Evolutionary conservation across 2,888 invertebrate species (phyloP).

Genomic region (Julus scandinavius): DNA sequence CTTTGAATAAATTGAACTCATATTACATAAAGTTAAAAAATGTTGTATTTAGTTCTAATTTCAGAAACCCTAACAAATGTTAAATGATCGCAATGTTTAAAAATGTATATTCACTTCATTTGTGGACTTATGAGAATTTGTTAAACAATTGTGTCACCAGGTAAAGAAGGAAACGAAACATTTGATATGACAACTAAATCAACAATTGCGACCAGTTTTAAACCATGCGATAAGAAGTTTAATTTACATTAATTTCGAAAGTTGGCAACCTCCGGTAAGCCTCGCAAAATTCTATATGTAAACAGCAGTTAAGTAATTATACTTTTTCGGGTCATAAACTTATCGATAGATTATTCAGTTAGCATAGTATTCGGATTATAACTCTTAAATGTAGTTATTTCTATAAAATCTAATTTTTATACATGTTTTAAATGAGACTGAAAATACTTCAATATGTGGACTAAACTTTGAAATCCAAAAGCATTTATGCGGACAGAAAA

Average conservation of each 20-base stretch:
- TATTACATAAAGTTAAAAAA: too few species aligned
- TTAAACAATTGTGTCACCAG: not conserved
- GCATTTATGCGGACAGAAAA: not conserved
- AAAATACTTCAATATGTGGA: not conserved
- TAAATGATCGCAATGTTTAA: not conserved
- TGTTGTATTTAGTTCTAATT: too few species aligned
- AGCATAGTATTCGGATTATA: not conserved
- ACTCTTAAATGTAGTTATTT: not conserved
- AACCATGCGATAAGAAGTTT: not conserved
- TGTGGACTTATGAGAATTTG: not conserved
- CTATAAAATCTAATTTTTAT: not conserved
- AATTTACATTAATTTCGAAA: conserved; percentile 30
- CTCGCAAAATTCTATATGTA: not conserved
- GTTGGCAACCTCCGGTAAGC: not conserved
- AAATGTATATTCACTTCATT: too few species aligned
- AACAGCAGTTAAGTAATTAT: not conserved
- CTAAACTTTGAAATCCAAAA: not conserved
- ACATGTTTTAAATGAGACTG: not conserved
- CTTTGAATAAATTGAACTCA: too few species aligned
- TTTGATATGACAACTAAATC: not conserved
- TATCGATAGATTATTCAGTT: not conserved
- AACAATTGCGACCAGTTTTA: not conserved
- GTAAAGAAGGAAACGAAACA: not conserved
- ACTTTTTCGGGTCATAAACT: not conserved
- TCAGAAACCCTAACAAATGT: not conserved